Evolutionary conservation across 2,113 vertebrate species (phyloP), one percentile per base, ranked within the genome.

Genomic region (Copsychus sechellarum): DNA sequence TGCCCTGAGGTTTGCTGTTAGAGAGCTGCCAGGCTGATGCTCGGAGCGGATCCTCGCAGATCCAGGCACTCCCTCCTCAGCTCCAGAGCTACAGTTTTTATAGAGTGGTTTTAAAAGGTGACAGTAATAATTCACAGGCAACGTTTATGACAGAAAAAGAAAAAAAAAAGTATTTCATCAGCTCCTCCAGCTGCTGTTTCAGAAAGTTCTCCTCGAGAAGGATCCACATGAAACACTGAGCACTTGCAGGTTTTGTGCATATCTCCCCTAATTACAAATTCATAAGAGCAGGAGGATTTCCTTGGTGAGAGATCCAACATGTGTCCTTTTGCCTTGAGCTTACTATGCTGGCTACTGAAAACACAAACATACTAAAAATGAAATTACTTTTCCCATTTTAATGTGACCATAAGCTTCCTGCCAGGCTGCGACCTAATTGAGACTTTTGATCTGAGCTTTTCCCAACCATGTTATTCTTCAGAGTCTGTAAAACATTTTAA

Each of bases 381-480:
- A 98, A 98, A 91, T 95, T 95, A 97, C 94, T 96, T 97, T 95
- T 95, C 96, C 97, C 97, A 97, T 97, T 97, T 97, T 97, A 97
- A 97, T 96, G 97, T 98, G 98, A 96, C 97, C 97, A 86, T 88
- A 93, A 97, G 97, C 95, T 97, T 98, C 97, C 97, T 97, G 97
- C 93, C 71, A 97, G 95, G 95, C 96, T 97, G 97, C 90, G 91
- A 97, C 96, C 98, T 98, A 98, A 98, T 91, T 96, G 98, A 97
- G 97, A 97, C 97, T 98, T 98, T 96, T 98, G 98, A 98, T 97
- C 98, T 96, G 36, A 58, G 96, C 80, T 96, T 92, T 97, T 86
- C 88, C 33, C 94, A 96, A 94, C 81, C 92, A 90, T 82, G 93
- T 95, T 97, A 93, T 97, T 98, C 96, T 97, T 97, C 88, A 90